phyloP scores from a whole-genome alignment of 1,140 invertebrate species.

The Melipona quadrifasciata region DNA sequence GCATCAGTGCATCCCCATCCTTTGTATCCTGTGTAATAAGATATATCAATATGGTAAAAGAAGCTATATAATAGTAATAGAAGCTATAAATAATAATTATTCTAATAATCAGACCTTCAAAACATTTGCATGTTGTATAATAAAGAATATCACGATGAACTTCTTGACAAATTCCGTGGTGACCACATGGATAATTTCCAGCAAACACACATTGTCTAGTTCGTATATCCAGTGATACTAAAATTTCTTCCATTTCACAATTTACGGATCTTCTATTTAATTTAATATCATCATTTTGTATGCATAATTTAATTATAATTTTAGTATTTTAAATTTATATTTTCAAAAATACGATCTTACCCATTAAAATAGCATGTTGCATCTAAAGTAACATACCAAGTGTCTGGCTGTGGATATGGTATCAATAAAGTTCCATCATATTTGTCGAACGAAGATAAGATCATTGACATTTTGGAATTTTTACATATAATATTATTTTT shows the following conservation, averaged over 20 bases:
- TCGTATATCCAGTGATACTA: slow-evolving; percentile 82
- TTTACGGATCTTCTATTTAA: slow-evolving; percentile 68
- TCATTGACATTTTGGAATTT: slow-evolving; percentile 71
- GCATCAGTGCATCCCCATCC: slow-evolving; percentile 94
- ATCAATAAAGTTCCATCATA: slow-evolving; percentile 77
- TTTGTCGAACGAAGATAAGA: slow-evolving; percentile 73
- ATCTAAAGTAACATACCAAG: slow-evolving; percentile 81
- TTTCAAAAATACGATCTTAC: slow-evolving; percentile 63
- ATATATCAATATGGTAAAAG: slow-evolving; percentile 8
- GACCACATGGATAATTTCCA: slow-evolving; percentile 79
- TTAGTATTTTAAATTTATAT: slow-evolving; percentile 2
- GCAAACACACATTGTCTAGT: slow-evolving; percentile 80
- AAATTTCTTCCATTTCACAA: slow-evolving; percentile 79
- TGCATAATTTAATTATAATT: not conserved
- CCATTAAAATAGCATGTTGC: slow-evolving; percentile 76
- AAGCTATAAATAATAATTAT: not conserved
- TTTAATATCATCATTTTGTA: slow-evolving; percentile 25
- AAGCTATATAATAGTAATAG: not conserved
- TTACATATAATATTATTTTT: slow-evolving; percentile 74
- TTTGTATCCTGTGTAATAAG: slow-evolving; percentile 82
- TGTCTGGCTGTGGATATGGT: slow-evolving; percentile 82
- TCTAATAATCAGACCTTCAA: slow-evolving; percentile 74
- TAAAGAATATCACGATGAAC: slow-evolving; percentile 81
- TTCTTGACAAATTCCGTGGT: slow-evolving; percentile 81
- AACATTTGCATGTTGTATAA: slow-evolving; percentile 82